Percentiles rank a stretch among this genome's conserved stretches.
Conservation (phyloP, 2,113 vertebrate genomes). For the Pterophyllum scalare region DNA sequence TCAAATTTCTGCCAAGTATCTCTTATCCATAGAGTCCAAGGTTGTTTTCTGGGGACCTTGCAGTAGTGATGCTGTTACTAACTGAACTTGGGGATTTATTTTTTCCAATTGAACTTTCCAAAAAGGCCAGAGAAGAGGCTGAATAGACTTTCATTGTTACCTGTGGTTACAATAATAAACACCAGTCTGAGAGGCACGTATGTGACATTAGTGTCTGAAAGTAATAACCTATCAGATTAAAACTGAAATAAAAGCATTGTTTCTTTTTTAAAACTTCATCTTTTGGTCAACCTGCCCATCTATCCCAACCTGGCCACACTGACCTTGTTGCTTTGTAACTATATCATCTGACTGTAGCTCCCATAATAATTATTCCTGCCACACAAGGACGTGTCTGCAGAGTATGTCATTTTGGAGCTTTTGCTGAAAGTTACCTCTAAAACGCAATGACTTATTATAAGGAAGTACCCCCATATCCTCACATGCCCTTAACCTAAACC, state of each 20-base stretch:
- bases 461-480: not conserved
- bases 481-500: not conserved
- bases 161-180: too few relatives aligned
- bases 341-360: not conserved
- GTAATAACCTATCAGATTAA: too few relatives aligned
- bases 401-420: too few relatives aligned
- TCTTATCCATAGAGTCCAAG: not conserved
- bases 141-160: too few relatives aligned
- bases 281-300: too few relatives aligned
- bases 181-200: too few relatives aligned
- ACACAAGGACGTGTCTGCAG: not conserved
- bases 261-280: too few relatives aligned
- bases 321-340: too few relatives aligned
- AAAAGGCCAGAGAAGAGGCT: too few relatives aligned
- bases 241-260: too few relatives aligned
- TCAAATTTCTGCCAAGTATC: not conserved
- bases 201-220: too few relatives aligned
- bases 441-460: not conserved
- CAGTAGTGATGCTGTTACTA: not conserved
- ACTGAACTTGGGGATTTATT: not conserved
- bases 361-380: not conserved
- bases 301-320: too few relatives aligned
- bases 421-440: not conserved
- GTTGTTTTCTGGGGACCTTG: not conserved
- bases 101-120: not conserved